Percentiles rank a stretch among this genome's conserved stretches.
These are phyloP conservation scores for Pasiphila rectangulata DNA, from an alignment of 2,888 invertebrate species.

Conservation along the genomic window DNA sequence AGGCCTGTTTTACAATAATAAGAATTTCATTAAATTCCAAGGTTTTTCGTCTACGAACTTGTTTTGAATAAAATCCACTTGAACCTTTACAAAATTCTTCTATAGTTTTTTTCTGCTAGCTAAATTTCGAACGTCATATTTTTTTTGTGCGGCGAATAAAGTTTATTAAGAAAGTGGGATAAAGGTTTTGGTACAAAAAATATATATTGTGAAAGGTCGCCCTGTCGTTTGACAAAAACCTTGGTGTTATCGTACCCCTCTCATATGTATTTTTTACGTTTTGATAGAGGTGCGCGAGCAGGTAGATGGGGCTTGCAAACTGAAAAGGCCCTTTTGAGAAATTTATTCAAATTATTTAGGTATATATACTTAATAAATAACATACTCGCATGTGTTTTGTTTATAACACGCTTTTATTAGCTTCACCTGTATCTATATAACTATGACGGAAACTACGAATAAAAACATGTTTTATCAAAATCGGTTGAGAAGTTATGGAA, in stretches of 20 bases:
- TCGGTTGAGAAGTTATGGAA: too few species aligned
- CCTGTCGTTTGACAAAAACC: slow-evolving; percentile 74
- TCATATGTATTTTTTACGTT: slow-evolving; percentile 69
- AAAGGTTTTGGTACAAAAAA: slow-evolving; percentile 72
- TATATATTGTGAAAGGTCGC: slow-evolving; percentile 71
- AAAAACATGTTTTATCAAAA: too few species aligned
- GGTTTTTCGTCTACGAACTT: background rate
- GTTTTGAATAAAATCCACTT: slow-evolving; percentile 19
- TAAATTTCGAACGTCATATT: slow-evolving; percentile 34
- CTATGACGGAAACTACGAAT: too few species aligned
- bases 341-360: too few species aligned
- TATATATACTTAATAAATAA: too few species aligned
- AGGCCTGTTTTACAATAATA: too few species aligned
- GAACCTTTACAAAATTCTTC: slow-evolving; percentile 25
- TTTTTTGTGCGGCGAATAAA: slow-evolving; percentile 68
- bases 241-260: slow-evolving; percentile 64
- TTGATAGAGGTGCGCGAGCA: slow-evolving; percentile 65
- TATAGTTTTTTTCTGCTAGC: slow-evolving; percentile 23
- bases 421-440: too few species aligned
- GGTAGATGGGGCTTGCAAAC: slow-evolving; percentile 72
- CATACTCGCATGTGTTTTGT: too few species aligned
- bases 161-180: slow-evolving; percentile 74
- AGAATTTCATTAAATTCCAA: background rate
- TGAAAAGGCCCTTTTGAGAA: slow-evolving; percentile 29
- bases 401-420: too few species aligned